Evolutionary conservation across 2,888 invertebrate species (phyloP).

Genomic region (Labia minor): DNA sequence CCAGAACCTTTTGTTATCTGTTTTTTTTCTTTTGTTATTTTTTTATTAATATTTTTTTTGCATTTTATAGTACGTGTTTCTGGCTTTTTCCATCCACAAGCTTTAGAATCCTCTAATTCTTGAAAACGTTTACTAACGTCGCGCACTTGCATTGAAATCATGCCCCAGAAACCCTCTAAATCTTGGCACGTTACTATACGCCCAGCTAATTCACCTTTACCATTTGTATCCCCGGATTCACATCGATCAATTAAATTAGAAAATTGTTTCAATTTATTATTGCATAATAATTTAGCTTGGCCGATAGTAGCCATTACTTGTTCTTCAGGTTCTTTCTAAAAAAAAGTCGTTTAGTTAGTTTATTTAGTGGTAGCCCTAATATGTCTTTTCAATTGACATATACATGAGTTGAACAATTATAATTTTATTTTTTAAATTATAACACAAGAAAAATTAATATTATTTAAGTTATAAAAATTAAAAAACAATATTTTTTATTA

Average conservation of each 20-base stretch:
- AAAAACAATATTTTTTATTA: too few species aligned
- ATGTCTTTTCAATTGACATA: too few species aligned
- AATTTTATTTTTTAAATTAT: too few species aligned
- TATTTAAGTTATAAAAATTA: too few species aligned
- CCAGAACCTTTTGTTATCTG: not conserved
- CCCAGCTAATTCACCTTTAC: not conserved
- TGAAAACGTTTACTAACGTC: not conserved
- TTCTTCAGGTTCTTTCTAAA: not conserved
- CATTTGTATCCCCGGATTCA: not conserved
- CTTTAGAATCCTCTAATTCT: not conserved
- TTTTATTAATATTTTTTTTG: not conserved
- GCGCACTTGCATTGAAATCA: not conserved
- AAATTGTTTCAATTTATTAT: not conserved
- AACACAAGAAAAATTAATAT: too few species aligned
- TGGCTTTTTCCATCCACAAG: not conserved
- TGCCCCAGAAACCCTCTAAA: not conserved
- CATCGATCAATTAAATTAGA: not conserved
- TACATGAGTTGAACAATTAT: too few species aligned
- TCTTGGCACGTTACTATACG: not conserved
- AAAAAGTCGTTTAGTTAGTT: not conserved
- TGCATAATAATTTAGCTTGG: not conserved
- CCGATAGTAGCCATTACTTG: not conserved
- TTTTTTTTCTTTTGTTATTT: not conserved
- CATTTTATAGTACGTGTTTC: not conserved
- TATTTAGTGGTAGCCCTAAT: not conserved